Evolutionary conservation across 2,888 invertebrate species (phyloP), one percentile per base, ranked within the genome.

Genomic region (Galerucella pusilla): DNA sequence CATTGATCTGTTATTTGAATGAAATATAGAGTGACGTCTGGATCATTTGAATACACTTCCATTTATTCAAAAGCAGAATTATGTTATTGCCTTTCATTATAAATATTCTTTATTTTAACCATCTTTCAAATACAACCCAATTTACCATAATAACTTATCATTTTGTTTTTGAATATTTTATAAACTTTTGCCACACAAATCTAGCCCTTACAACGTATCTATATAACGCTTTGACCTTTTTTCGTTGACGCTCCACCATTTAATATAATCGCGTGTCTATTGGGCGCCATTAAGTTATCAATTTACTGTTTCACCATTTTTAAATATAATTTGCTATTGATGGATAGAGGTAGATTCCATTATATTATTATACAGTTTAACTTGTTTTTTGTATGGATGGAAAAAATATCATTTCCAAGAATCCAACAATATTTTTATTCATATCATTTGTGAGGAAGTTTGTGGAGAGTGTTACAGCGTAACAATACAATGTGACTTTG

Each of bases 201-300:
- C n/a, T n/a, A 52, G n/a, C 49, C 49, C 12, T 49, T 49, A 14
- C 12, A 12, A 14, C n/a, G 14, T 52, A 52, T n/a, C 12, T 42
- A 42, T 42, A 52, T n/a, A 52, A 12, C 6, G 52, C n/a, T n/a
- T n/a, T 52, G 52, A 52, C 52, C n/a, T 14, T 52, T 52, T n/a
- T 52, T 52, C n/a, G n/a, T 52, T 52, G 52, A 14, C 52, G 14
- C 4, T 14, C 14, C n/a, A 52, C 52, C n/a, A 52, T 52, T 52
- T 52, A 6, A 52, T 52, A 52, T 52, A 52, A 52, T 52, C 52
- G 52, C 52, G 52, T 52, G 52, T n/a, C n/a, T 52, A 52, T 52
- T 52, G 52, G 52, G 0, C 7, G 7, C n/a, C 52, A 52, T 52
- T 5, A 14, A 52, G 2, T n/a, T 42, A 9, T 42, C 9, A 42